phyloP scores from a whole-genome alignment of 2,888 invertebrate genomes.

The Drosophila nr. perissopoda region DNA sequence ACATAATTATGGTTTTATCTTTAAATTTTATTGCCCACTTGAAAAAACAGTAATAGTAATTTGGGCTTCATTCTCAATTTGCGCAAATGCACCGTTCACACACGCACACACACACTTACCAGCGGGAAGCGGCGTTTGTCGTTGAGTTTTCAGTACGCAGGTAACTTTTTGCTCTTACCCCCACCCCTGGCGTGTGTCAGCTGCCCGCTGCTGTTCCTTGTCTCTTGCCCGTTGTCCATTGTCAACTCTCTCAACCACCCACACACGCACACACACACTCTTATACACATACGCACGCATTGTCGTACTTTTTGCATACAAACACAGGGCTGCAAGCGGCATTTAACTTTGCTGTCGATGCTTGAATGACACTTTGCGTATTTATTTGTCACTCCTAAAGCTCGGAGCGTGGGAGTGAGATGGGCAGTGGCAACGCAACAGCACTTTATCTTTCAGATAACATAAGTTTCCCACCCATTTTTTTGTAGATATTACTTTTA shows the following conservation, averaged over 20 bases:
- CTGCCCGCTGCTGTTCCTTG: slow-evolving; percentile 32
- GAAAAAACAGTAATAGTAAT: slow-evolving; percentile 57
- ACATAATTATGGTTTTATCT: slow-evolving; percentile 55
- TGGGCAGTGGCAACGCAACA: neutral
- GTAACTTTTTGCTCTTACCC: slow-evolving; percentile 23
- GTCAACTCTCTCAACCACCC: slow-evolving; percentile 47
- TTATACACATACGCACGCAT: neutral
- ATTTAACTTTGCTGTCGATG: slow-evolving; percentile 14
- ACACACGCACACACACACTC: slow-evolving; percentile 23
- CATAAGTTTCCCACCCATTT: neutral
- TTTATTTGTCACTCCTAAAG: neutral
- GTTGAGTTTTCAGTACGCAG: slow-evolving; percentile 34
- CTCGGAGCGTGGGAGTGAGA: neutral
- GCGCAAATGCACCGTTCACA: slow-evolving; percentile 48
- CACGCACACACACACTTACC: slow-evolving; percentile 4
- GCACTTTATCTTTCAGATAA: neutral
- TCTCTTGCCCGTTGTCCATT: slow-evolving; percentile 6
- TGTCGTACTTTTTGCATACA: slow-evolving; percentile 13
- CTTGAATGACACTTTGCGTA: slow-evolving; percentile 12
- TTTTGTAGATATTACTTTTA: neutral
- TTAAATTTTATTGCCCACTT: slow-evolving; percentile 50
- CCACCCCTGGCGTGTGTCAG: slow-evolving; percentile 55
- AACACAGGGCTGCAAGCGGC: slow-evolving; percentile 30
- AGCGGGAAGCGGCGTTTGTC: slow-evolving; percentile 21
- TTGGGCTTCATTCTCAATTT: slow-evolving; percentile 38